Evolutionary conservation across 2,888 invertebrate genomes (phyloP).

Genomic region (Anarsia innoxiella): DNA sequence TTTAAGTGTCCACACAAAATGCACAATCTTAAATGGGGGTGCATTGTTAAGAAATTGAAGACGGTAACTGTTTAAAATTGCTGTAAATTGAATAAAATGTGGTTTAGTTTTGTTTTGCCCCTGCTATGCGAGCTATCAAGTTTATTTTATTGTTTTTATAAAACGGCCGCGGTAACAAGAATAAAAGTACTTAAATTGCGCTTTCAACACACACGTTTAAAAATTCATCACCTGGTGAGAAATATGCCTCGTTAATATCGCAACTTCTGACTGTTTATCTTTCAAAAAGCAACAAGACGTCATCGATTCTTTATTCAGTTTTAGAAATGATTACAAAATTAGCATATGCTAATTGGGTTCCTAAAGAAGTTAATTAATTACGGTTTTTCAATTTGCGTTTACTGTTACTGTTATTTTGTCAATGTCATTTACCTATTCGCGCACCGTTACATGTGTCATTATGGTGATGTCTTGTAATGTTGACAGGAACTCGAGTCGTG

Average conservation of each 20-base stretch:
- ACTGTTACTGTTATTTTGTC: slow-evolving; percentile 27
- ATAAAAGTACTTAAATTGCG: slow-evolving; percentile 4
- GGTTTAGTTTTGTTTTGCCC: slow-evolving; percentile 19
- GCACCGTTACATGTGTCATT: slow-evolving; percentile 13
- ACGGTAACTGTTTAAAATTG: slow-evolving; percentile 32
- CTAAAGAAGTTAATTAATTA: slow-evolving; percentile 24
- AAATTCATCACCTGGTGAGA: slow-evolving; percentile 12
- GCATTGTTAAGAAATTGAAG: slow-evolving; percentile 31
- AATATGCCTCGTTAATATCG: not conserved
- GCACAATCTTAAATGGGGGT: slow-evolving; percentile 32
- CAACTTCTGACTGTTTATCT: too few species aligned
- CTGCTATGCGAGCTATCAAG: not conserved
- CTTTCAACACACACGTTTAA: slow-evolving; percentile 6
- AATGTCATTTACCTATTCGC: slow-evolving; percentile 28
- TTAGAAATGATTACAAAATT: too few species aligned
- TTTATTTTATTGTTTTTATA: slow-evolving; percentile 6
- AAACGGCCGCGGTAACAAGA: not conserved
- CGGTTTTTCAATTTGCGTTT: slow-evolving; percentile 21
- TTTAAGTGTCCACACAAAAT: slow-evolving; percentile 37
- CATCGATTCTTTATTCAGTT: too few species aligned
- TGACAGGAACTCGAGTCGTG: slow-evolving; percentile 7
- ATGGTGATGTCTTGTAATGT: slow-evolving; percentile 5
- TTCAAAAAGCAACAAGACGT: too few species aligned
- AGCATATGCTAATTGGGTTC: slow-evolving; percentile 26
- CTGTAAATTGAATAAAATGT: slow-evolving; percentile 32